Conservation (phyloP, 2,888 invertebrate genomes). For the Idaea biselata region DNA sequence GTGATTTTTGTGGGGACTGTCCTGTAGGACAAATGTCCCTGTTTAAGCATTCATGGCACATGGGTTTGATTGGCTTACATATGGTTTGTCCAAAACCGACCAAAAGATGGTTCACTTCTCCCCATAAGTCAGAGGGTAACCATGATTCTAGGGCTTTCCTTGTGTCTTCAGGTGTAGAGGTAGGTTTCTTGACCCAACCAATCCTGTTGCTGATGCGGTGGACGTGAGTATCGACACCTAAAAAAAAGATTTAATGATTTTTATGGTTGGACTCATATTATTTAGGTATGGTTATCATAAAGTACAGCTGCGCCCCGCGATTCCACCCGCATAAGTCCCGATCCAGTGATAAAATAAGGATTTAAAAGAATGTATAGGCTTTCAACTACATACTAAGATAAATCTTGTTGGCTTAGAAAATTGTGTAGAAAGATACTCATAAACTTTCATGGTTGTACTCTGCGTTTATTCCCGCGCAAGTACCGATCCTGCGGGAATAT, state of each 20-base stretch:
- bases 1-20: slow-evolving; percentile 59
- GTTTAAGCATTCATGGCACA: slow-evolving; percentile 92
- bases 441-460: too few relatives aligned
- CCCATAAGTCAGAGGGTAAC: slow-evolving; percentile 93
- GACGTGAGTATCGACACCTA: slow-evolving; percentile 98
- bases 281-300: neutral
- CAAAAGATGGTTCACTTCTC: slow-evolving; percentile 92
- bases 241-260: slow-evolving; percentile 6
- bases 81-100: slow-evolving; percentile 99
- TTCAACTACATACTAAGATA: too few relatives aligned
- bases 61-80: slow-evolving; percentile 91
- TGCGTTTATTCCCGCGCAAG: too few relatives aligned
- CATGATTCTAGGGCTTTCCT: slow-evolving; percentile 90
- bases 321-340: neutral
- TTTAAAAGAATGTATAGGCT: too few relatives aligned
- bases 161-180: slow-evolving; percentile 94
- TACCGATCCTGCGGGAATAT: too few relatives aligned
- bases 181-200: slow-evolving; percentile 88
- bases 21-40: slow-evolving; percentile 88
- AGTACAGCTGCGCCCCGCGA: neutral
- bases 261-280: neutral
- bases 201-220: slow-evolving; percentile 96
- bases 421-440: too few relatives aligned
- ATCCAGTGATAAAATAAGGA: too few relatives aligned
- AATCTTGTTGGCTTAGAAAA: too few relatives aligned